Evolutionary conservation across 2,888 invertebrate genomes (phyloP), one percentile per base, ranked within the genome.

Genomic region (Cataglyphis livida): DNA sequence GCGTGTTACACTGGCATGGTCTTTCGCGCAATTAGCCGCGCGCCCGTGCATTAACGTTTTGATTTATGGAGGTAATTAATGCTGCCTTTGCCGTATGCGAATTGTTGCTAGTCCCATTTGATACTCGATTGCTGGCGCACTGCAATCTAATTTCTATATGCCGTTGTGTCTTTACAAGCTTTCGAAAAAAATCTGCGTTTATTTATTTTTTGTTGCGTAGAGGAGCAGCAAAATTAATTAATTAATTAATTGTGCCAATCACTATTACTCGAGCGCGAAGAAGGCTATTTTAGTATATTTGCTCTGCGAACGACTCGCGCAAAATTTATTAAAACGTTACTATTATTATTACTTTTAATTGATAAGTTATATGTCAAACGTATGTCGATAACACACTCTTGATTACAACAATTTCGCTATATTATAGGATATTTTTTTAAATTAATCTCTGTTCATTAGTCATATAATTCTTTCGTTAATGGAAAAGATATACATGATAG

Each of bases 51-150:
- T 90, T 88, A 90, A 89, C 85, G 83, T 68, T 82, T 44, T 83
- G 89, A 90, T 90, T 90, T 90, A 90, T 89, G 90, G 85, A 21
- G 65, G 87, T 86, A 90, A 90, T 90, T 89, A 90, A 90, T 90
- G 86, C 84, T n/a, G 51, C 51, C n/a, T 51, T 51, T 64, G 57
- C 76, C 81, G 84, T 83, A 61, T 70, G 83, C 79, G 85, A 83
- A 84, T 88, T 89, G 83, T 85, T 81, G 87, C 76, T n/a, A n/a
- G 41, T 62, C 48, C 84, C 75, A 82, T 88, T 85, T 86, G 85
- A 88, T 81, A 74, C 75, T 70, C 81, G 84, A 85, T 84, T 84
- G 70, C 85, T 38, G 32, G 78, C 57, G 44, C 51, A n/a, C 51
- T 7, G 54, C 35, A 6, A 7, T 21, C 28, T 54, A 78, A 71